Evolutionary conservation across 2,797 vertebrate genomes (phyloP).

Genomic region (Decapterus maruadsi): DNA sequence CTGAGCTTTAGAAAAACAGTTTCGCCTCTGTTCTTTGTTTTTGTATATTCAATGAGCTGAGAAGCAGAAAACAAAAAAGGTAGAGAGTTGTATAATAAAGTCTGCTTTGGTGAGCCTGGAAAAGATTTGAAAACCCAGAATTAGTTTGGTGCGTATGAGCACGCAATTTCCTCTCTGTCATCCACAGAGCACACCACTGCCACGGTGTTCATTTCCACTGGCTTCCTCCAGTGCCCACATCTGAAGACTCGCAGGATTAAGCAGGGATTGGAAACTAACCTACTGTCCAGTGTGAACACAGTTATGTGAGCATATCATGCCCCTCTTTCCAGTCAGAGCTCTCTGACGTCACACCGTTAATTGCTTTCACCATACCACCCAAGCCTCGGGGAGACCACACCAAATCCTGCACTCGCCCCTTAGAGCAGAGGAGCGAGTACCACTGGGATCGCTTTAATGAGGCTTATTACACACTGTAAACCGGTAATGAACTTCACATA

Average conservation of each 20-base stretch:
- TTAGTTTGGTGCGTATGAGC: conserved; percentile 67
- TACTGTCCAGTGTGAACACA: conserved; percentile 65
- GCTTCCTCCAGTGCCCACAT: conserved; percentile 76
- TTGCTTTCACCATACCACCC: conserved; percentile 74
- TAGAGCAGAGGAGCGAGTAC: conserved; percentile 41
- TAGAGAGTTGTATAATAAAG: conserved; percentile 63
- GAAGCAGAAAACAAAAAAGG: conserved; percentile 65
- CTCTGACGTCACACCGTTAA: conserved; percentile 76
- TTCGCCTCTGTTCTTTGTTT: conserved; percentile 62
- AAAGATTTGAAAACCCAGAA: conserved; percentile 64
- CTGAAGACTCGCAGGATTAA: conserved; percentile 69
- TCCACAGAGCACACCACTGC: conserved; percentile 65
- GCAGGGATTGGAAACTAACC: conserved; percentile 74
- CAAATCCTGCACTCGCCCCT: conserved; percentile 61
- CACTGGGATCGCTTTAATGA: conserved; percentile 72
- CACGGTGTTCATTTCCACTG: conserved; percentile 76
- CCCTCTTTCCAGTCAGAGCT: conserved; percentile 76
- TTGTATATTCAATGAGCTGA: conserved; percentile 57
- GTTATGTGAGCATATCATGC: conserved; percentile 59
- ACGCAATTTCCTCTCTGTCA: conserved; percentile 78
- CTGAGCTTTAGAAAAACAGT: conserved; percentile 56
- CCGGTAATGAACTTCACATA: conserved; percentile 66
- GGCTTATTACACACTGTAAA: conserved; percentile 66
- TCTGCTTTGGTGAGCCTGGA: conserved; percentile 61
- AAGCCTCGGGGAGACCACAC: conserved; percentile 74